Conservation (phyloP, 2,888 invertebrate genomes). For the Diarsia dahlii region DNA sequence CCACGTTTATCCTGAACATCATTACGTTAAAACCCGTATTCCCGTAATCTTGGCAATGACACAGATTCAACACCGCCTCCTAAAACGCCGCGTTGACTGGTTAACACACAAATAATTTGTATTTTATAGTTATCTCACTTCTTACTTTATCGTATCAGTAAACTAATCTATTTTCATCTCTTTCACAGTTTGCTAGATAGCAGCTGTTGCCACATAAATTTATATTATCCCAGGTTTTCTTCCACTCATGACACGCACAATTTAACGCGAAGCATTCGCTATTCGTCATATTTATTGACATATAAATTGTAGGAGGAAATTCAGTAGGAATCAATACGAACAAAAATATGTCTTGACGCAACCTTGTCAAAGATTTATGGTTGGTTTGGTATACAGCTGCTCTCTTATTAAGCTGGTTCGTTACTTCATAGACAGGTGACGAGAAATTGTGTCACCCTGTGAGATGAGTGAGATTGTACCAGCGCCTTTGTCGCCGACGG, state of each 20-base stretch:
- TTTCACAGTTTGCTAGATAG: slow-evolving; percentile 47
- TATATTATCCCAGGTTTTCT: slow-evolving; percentile 39
- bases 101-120: slow-evolving; percentile 41
- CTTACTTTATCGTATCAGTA: slow-evolving; percentile 51
- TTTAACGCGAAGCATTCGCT: slow-evolving; percentile 30
- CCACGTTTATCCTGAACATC: neutral
- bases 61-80: slow-evolving; percentile 22
- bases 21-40: slow-evolving; percentile 7
- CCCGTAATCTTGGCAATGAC: slow-evolving; percentile 35
- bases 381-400: no score
- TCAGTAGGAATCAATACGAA: slow-evolving; percentile 36
- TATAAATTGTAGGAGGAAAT: slow-evolving; percentile 17
- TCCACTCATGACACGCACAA: slow-evolving; percentile 32
- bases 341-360: slow-evolving; percentile 20
- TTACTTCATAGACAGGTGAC: slow-evolving; percentile 20
- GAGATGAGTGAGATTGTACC: slow-evolving; percentile 1
- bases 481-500: slow-evolving; percentile 2
- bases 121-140: slow-evolving; percentile 44
- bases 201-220: slow-evolving; percentile 47
- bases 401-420: slow-evolving; percentile 13
- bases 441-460: neutral
- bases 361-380: no score
- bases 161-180: slow-evolving; percentile 55
- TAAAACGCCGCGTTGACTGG: slow-evolving; percentile 30
- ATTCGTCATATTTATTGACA: slow-evolving; percentile 37